Percentiles rank a stretch among this genome's conserved stretches.
phyloP scores from a whole-genome alignment of 2,113 vertebrate species.

The Mixornis gularis region DNA sequence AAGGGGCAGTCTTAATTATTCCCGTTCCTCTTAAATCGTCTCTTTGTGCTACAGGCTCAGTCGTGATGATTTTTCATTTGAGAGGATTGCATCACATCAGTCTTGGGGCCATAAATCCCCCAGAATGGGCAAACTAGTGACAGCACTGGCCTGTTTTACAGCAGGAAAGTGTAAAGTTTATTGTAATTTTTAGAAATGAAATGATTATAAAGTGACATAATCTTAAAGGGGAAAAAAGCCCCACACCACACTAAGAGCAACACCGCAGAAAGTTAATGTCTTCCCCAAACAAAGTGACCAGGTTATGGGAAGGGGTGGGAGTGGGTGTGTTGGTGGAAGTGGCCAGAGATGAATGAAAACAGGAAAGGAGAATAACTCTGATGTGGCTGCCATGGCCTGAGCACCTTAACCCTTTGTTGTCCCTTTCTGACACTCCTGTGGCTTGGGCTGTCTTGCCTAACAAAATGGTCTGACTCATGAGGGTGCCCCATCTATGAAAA shows the following conservation, averaged over 20 bases:
- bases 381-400: not conserved
- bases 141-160: conserved; percentile 46
- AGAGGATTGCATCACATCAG: conserved; percentile 55
- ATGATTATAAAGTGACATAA: conserved; percentile 45
- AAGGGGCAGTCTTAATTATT: conserved; percentile 58
- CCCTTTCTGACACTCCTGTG: not conserved
- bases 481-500: not conserved
- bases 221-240: not conserved
- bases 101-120: conserved; percentile 38
- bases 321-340: conserved; percentile 33
- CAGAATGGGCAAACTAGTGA: not conserved
- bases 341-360: conserved; percentile 53
- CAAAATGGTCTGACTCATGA: not conserved
- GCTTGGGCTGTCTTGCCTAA: not conserved
- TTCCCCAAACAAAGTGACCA: conserved; percentile 21
- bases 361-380: conserved; percentile 43
- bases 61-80: conserved; percentile 58
- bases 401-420: conserved; percentile 41
- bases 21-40: conserved; percentile 56
- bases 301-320: conserved; percentile 49
- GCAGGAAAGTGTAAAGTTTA: conserved; percentile 58
- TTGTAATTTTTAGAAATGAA: conserved; percentile 47
- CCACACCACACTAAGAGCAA: not conserved
- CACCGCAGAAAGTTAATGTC: not conserved
- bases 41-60: conserved; percentile 50